A percentile compares a stretch with the other conserved stretches of the same genome.
phyloP scores from a whole-genome alignment of 2,888 invertebrate genomes.

The Aleiodes alternator region DNA sequence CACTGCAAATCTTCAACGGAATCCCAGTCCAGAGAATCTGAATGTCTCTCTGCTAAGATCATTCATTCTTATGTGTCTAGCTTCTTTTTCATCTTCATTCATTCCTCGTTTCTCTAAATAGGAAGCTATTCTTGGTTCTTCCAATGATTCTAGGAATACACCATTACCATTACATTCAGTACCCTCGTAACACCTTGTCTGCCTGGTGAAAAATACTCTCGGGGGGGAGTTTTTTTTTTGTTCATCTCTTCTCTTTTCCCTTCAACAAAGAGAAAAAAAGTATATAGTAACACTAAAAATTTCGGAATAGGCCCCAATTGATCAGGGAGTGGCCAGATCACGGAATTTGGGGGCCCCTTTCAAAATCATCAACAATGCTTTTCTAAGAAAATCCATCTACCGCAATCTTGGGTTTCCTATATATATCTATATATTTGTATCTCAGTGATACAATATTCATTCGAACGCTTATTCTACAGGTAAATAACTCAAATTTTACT shows the following conservation, averaged over 20 bases:
- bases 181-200: conserved; percentile 20
- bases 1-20: conserved; percentile 37
- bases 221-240: too few relatives aligned
- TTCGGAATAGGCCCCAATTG: conserved; percentile 12
- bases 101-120: conserved; percentile 42
- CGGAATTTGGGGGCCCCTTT: conserved; percentile 36
- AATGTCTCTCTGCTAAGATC: conserved; percentile 5
- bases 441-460: conserved; percentile 18
- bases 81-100: conserved; percentile 37
- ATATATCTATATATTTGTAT: too few relatives aligned
- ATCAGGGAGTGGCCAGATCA: conserved; percentile 37
- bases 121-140: conserved; percentile 33
- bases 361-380: conserved; percentile 43
- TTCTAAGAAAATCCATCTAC: conserved; percentile 35
- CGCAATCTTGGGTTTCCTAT: conserved; percentile 14
- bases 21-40: conserved; percentile 13
- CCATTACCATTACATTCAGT: conserved; percentile 4
- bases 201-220: too few relatives aligned
- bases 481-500: conserved; percentile 45
- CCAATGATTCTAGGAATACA: conserved; percentile 38
- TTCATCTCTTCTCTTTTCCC: neutral
- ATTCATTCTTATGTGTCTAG: conserved; percentile 14
- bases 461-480: conserved; percentile 3
- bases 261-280: conserved; percentile 34
- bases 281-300: neutral